A percentile compares a stretch with the other conserved stretches of the same genome.
Conservation (phyloP, 2,888 invertebrate species). For the Plebejus anna region DNA sequence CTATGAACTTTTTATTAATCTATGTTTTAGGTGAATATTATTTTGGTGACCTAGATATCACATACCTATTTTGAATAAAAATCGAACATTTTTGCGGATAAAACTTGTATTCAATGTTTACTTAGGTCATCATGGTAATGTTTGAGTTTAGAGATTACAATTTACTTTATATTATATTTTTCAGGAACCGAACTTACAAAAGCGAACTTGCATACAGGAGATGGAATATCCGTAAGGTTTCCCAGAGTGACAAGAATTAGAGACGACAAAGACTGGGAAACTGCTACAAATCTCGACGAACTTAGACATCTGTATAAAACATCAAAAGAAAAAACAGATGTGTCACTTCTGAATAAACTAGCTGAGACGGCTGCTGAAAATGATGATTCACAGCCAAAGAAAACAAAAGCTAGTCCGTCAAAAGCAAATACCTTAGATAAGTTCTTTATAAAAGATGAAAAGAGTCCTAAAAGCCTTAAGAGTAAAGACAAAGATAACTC, state of each 20-base stretch:
- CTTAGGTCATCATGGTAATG: too few relatives aligned
- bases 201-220: constrained; percentile 92
- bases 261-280: constrained; percentile 90
- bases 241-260: constrained; percentile 92
- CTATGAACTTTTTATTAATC: too few relatives aligned
- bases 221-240: constrained; percentile 96
- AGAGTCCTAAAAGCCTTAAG: constrained; percentile 29
- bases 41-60: too few relatives aligned
- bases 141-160: too few relatives aligned
- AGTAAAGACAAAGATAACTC: constrained; percentile 29
- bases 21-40: too few relatives aligned
- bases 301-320: constrained; percentile 83
- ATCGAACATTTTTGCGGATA: too few relatives aligned
- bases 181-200: constrained; percentile 87
- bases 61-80: too few relatives aligned
- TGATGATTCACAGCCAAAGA: constrained; percentile 52
- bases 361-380: constrained; percentile 52
- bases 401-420: constrained; percentile 52
- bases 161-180: constrained; percentile 37
- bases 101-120: too few relatives aligned
- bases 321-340: constrained; percentile 83
- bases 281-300: constrained; percentile 89
- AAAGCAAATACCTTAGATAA: constrained; percentile 38
- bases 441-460: constrained; percentile 37
- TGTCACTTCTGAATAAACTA: constrained; percentile 74